Evolutionary conservation across 2,797 vertebrate genomes (phyloP), one percentile per base, ranked within the genome.

Genomic region (Lepilemur septentrionalis): DNA sequence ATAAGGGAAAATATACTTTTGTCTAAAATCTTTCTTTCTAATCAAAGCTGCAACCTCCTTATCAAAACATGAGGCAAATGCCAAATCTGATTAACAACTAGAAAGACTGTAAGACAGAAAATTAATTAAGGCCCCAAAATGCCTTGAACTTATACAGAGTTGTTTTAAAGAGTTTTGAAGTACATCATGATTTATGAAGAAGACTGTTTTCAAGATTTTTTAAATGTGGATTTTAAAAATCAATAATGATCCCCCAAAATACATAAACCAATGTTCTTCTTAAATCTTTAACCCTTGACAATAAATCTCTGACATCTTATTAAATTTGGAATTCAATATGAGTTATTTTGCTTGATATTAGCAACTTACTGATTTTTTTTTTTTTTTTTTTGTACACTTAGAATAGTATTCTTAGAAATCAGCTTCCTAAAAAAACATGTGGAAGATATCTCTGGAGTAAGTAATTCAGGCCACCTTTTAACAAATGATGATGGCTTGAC

Each of bases 1-100:
- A 98, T 99, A 99, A 98, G 98, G 97, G 97, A 98, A 98, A 98
- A 98, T 86, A 86, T 43, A 97, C 90, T 72, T 97, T 85, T 94
- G 70, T 95, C 89, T 93, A 94, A 95, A 97, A 97, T 96, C 80
- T 94, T 25, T 69, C 73, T 89, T 82, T 98, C 92, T 98, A 97
- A 97, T 97, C 96, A 98, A 85, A 98, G 30, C 59, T 86, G 46
- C 83, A 61, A 72, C n/a, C 25, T 96, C 70, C 67, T 97, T 83
- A 93, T 96, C 52, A 83, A 98, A 93, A 93, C 67, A 92, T 96
- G 96, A 4, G 4, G 72, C 57, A 96, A 96, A 97, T 80, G 97
- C 93, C 78, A 43, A 85, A 87, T 97, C 94, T 96, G 95, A 98
- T 98, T 96, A 98, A 91, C 69, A 98, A 78, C 89, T 86, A 95